Percentiles rank a stretch among this genome's conserved stretches.
These are phyloP conservation scores for Chalcis sispes DNA, from an alignment of 2,888 invertebrate genomes.

Conservation along the genomic window DNA sequence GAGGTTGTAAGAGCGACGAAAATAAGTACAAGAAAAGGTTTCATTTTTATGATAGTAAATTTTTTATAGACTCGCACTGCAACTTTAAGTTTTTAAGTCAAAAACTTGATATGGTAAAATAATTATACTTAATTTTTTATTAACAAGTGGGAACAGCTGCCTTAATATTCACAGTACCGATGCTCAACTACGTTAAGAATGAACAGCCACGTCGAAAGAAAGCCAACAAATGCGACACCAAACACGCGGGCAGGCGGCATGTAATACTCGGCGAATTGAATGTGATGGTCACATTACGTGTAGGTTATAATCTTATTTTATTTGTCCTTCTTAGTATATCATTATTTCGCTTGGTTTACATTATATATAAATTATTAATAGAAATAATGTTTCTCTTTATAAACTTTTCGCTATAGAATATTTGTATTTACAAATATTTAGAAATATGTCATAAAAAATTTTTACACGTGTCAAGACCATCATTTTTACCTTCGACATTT, in stretches of 20 bases:
- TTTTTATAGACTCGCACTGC: background rate
- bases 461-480: too few species aligned
- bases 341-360: too few species aligned
- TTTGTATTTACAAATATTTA: too few species aligned
- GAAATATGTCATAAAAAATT: too few species aligned
- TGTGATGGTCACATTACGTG: too few species aligned
- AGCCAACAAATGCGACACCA: background rate
- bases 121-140: constrained; percentile 7
- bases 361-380: too few species aligned
- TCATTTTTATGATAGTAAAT: constrained; percentile 53
- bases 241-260: background rate
- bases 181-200: background rate
- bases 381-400: too few species aligned
- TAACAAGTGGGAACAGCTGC: constrained; percentile 41
- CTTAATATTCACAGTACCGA: background rate
- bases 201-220: constrained; percentile 34
- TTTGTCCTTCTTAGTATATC: too few species aligned
- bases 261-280: too few species aligned
- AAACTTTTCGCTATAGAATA: too few species aligned
- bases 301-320: too few species aligned
- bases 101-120: background rate
- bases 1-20: constrained; percentile 43
- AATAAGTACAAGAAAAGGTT: constrained; percentile 46
- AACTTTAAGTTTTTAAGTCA: constrained; percentile 15
- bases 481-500: too few species aligned